Percentiles rank a stretch among this genome's conserved stretches.
Conservation (phyloP, 2,113 vertebrate species). For the Hemibagrus wyckioides region DNA sequence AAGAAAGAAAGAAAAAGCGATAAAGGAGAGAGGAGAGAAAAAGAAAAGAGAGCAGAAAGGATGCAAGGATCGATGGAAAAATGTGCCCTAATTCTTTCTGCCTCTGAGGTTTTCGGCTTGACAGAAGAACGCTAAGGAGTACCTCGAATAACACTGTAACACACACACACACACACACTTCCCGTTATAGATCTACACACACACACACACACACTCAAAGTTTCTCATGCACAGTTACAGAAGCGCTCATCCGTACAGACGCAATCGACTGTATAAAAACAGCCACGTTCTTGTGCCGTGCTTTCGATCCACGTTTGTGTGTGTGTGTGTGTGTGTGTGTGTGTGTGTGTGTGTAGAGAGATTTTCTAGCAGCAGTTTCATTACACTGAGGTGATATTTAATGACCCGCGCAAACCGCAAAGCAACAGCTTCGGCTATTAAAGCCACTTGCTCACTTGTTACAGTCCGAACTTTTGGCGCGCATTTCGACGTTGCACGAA, state of each 20-base stretch:
- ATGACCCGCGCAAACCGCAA: conserved; percentile 17
- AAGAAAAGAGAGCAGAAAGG: background rate
- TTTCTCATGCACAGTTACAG: conserved; percentile 10
- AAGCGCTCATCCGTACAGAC: conserved; percentile 5
- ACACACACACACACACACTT: conserved; percentile 30
- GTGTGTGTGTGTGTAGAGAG: background rate
- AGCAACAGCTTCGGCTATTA: background rate
- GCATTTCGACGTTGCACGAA: background rate
- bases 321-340: background rate
- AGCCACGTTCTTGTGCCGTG: background rate
- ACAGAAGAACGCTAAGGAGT: conserved; percentile 14
- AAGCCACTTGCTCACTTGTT: background rate
- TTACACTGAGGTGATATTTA: conserved; percentile 32
- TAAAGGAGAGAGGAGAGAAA: background rate
- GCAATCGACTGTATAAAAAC: conserved; percentile 9
- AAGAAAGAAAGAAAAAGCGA: background rate
- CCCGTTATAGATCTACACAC: background rate
- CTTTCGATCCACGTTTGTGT: background rate
- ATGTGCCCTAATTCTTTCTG: conserved; percentile 9
- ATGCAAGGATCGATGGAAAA: conserved; percentile 9
- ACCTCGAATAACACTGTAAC: conserved; percentile 14
- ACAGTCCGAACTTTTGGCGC: background rate
- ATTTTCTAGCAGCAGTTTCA: conserved; percentile 1
- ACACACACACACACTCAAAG: conserved; percentile 1
- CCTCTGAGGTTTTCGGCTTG: conserved; percentile 7